Evolutionary conservation across 2,888 invertebrate genomes (phyloP).

Genomic region (Lepidonotus clava): DNA sequence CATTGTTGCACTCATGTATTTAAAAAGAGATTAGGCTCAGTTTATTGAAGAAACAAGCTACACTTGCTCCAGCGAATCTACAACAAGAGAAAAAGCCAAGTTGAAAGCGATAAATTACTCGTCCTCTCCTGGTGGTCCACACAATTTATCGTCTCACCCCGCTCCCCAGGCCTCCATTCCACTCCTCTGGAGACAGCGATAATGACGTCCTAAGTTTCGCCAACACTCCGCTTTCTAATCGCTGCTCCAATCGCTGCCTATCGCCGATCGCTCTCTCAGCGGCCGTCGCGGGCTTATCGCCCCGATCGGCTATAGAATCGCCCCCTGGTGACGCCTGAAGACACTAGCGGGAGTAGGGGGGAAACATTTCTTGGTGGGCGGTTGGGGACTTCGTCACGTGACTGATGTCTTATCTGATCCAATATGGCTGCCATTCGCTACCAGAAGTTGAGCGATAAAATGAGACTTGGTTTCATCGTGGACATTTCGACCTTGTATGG

Average conservation of each 20-base stretch:
- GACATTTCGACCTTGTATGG: too few relatives aligned
- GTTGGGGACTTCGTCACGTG: background rate
- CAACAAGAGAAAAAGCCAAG: too few relatives aligned
- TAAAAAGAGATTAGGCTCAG: too few relatives aligned
- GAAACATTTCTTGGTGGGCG: slow-evolving; percentile 13
- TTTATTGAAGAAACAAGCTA: too few relatives aligned
- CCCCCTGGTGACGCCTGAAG: slow-evolving; percentile 35
- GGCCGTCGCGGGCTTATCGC: background rate
- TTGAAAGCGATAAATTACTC: too few relatives aligned
- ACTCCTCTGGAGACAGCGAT: background rate
- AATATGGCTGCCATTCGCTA: background rate
- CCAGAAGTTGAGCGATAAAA: background rate
- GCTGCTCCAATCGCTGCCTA: background rate
- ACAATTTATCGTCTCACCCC: background rate
- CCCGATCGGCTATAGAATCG: background rate
- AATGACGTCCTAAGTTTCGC: slow-evolving; percentile 23
- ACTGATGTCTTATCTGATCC: slow-evolving; percentile 23
- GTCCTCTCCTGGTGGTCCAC: too few relatives aligned
- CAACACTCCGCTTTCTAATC: background rate
- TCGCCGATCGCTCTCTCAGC: background rate
- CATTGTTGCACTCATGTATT: too few relatives aligned
- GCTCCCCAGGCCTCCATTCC: background rate
- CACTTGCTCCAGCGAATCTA: too few relatives aligned
- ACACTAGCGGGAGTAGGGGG: slow-evolving; percentile 21
- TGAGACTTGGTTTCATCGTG: background rate